A percentile compares a stretch with the other conserved stretches of the same genome.
Conservation (phyloP, 2,888 invertebrate species). For the Prosopocoilus inquinatus region DNA sequence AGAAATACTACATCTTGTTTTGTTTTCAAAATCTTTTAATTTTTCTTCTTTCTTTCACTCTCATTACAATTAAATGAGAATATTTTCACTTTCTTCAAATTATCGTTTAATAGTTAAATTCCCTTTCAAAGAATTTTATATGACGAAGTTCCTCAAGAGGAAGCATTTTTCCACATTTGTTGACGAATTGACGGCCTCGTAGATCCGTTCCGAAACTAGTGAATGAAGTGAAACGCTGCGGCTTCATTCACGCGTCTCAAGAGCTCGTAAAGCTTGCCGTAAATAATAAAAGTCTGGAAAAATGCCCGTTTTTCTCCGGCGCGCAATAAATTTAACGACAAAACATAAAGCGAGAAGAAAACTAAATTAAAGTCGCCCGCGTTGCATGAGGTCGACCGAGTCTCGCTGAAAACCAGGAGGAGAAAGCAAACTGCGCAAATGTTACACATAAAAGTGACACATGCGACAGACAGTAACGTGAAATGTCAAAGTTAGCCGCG, state of each 20-base stretch:
- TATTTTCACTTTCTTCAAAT: too few relatives aligned
- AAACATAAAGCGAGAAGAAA: neutral
- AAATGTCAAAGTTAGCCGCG: constrained; percentile 1
- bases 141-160: too few relatives aligned
- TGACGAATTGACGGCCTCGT: neutral
- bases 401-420: neutral
- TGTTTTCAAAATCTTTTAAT: too few relatives aligned
- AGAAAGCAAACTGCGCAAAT: too few relatives aligned
- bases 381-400: neutral
- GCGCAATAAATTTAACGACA: neutral
- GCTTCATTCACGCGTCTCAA: constrained; percentile 17
- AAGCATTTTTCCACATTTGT: neutral
- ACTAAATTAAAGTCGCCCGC: too few relatives aligned
- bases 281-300: neutral
- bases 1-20: too few relatives aligned
- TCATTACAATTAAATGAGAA: too few relatives aligned
- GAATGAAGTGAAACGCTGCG: constrained; percentile 10
- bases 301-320: neutral
- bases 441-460: too few relatives aligned
- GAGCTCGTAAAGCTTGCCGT: constrained; percentile 10
- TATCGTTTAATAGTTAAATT: too few relatives aligned
- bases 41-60: too few relatives aligned
- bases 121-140: too few relatives aligned
- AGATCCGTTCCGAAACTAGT: neutral
- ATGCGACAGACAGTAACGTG: neutral